Conservation (phyloP, 1,140 invertebrate species). For the Eueides isabella region DNA sequence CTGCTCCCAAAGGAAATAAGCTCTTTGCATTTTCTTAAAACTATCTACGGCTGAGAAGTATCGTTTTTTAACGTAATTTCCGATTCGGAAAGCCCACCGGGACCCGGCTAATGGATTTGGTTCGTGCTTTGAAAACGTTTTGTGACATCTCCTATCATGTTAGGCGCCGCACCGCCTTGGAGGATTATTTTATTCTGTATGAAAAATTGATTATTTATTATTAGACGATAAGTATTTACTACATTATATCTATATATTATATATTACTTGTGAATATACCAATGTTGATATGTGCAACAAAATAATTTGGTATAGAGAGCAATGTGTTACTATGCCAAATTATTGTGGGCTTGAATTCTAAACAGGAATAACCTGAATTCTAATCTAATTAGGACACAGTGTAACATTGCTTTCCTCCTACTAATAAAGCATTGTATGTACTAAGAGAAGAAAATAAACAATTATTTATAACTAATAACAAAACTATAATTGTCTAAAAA, state of each 20-base stretch:
- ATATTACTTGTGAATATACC: not conserved
- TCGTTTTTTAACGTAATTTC: conserved; percentile 79
- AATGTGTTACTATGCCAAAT: not conserved
- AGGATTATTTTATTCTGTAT: conserved; percentile 15
- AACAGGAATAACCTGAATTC: not conserved
- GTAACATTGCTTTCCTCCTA: not conserved
- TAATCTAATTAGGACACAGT: not conserved
- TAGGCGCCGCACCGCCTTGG: conserved; percentile 9
- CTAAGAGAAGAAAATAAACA: not conserved
- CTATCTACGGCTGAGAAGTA: conserved; percentile 64
- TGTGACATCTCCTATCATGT: conserved; percentile 19
- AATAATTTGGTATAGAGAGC: no score
- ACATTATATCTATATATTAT: not conserved
- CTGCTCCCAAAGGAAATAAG: conserved; percentile 47
- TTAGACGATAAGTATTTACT: not conserved
- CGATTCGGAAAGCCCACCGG: conserved; percentile 67
- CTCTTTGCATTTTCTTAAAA: conserved; percentile 59
- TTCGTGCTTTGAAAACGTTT: conserved; percentile 39
- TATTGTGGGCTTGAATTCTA: not conserved
- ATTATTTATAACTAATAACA: not conserved
- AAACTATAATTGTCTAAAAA: not conserved
- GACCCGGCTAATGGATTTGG: conserved; percentile 72
- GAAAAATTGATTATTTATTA: not conserved
- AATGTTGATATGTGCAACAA: not conserved
- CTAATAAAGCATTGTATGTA: not conserved